A percentile compares a stretch with the other conserved stretches of the same genome.
These are phyloP conservation scores for Pterois miles DNA, from an alignment of 2,797 vertebrate species.

Conservation along the genomic window DNA sequence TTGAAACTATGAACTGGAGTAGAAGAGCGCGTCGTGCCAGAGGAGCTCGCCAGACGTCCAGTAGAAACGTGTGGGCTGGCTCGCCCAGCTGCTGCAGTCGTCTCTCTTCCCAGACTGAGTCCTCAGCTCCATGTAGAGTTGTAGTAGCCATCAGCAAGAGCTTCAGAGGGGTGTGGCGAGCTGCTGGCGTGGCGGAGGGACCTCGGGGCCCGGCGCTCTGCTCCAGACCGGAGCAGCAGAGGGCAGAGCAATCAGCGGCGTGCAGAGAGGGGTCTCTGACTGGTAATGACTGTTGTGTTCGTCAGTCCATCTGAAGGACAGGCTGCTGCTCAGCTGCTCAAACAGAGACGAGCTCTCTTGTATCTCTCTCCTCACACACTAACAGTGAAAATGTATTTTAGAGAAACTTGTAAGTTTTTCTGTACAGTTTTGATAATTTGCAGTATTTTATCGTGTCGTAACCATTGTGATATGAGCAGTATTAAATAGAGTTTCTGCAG, in stretches of 20 bases:
- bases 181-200: conserved; percentile 30
- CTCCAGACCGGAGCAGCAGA: conserved; percentile 56
- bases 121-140: conserved; percentile 63
- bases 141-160: conserved; percentile 69
- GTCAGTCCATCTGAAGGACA: conserved; percentile 10
- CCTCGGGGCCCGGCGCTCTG: conserved; percentile 9
- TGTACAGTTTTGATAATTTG: conserved; percentile 99
- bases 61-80: conserved; percentile 32
- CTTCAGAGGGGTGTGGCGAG: conserved; percentile 37
- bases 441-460: conserved; percentile 97
- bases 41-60: conserved; percentile 48
- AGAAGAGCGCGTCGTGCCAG: conserved; percentile 46
- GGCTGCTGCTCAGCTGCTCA: conserved; percentile 49
- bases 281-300: conserved; percentile 48
- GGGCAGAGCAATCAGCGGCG: conserved; percentile 76
- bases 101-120: conserved; percentile 67
- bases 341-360: conserved; percentile 46
- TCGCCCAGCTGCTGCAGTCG: conserved; percentile 47
- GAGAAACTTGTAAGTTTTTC: conserved; percentile 94
- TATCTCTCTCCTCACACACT: conserved; percentile 85
- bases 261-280: conserved; percentile 49
- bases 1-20: conserved; percentile 51
- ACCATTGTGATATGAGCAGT: conserved; percentile 94
- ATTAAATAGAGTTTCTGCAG: conserved; percentile 93
- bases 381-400: conserved; percentile 97